Conservation (phyloP, 1,140 invertebrate genomes). For the Patella vulgata region DNA sequence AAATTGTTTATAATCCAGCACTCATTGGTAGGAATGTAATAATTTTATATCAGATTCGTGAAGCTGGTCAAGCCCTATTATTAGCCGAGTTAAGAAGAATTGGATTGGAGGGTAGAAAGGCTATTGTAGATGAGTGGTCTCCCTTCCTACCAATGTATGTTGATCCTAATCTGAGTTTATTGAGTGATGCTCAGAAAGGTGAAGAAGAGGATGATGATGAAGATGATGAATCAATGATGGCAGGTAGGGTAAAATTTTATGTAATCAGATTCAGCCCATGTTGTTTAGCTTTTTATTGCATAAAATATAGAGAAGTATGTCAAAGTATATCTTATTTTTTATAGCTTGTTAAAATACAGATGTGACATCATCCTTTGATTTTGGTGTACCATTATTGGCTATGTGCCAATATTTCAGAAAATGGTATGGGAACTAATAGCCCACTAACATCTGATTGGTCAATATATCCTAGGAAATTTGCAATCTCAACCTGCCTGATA, state of each 20-base stretch:
- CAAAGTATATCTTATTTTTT: not conserved
- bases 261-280: too few relatives aligned
- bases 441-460: too few relatives aligned
- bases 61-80: conserved; percentile 95
- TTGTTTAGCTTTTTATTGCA: not conserved
- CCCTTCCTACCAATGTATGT: conserved; percentile 91
- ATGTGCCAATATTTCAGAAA: too few relatives aligned
- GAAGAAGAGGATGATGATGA: conserved; percentile 72
- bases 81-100: conserved; percentile 92
- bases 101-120: conserved; percentile 90
- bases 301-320: not conserved
- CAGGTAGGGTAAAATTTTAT: too few relatives aligned
- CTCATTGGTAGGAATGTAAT: too few relatives aligned
- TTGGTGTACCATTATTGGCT: too few relatives aligned
- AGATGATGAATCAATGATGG: conserved; percentile 75
- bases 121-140: conserved; percentile 93
- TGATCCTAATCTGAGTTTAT: conserved; percentile 71
- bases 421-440: too few relatives aligned
- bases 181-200: conserved; percentile 42
- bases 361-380: too few relatives aligned
- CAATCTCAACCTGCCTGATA: too few relatives aligned
- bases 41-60: conserved; percentile 75
- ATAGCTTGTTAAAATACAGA: too few relatives aligned
- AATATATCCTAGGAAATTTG: too few relatives aligned
- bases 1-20: too few relatives aligned